A percentile compares a stretch with the other conserved stretches of the same genome.
Evolutionary conservation across 1,140 invertebrate genomes (phyloP).

Genomic region (Lepeophtheirus salmonis): DNA sequence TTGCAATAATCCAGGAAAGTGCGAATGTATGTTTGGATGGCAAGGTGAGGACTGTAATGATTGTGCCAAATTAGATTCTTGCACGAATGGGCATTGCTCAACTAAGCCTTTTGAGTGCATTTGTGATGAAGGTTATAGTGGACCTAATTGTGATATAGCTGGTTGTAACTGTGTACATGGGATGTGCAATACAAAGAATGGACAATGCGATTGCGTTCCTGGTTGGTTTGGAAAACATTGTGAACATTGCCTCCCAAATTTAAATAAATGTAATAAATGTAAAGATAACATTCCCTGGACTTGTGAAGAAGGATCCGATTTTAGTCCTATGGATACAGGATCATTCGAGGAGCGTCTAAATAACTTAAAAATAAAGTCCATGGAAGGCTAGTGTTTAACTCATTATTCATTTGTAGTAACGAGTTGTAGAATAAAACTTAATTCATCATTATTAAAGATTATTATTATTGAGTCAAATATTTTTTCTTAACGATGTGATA

Average conservation of each 20-base stretch:
- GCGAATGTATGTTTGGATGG: neutral
- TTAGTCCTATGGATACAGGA: neutral
- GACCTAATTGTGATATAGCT: neutral
- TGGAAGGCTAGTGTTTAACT: no score
- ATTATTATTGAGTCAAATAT: no score
- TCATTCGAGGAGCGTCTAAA: neutral
- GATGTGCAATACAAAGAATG: neutral
- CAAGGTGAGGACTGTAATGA: neutral
- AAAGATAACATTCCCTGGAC: neutral
- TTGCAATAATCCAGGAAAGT: neutral
- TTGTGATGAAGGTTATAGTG: conserved; percentile 2
- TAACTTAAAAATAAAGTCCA: no score
- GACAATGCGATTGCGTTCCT: neutral
- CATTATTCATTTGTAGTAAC: no score
- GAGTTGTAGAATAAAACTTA: no score
- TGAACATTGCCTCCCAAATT: neutral
- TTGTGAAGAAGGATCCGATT: neutral
- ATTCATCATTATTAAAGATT: no score
- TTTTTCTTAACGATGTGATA: no score
- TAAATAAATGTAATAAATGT: neutral
- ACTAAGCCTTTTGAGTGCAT: conserved; percentile 3
- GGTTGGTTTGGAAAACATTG: neutral
- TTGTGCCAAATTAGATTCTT: neutral
- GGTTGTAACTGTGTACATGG: neutral
- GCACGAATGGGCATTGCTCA: neutral